Evolutionary conservation across 2,113 vertebrate genomes (phyloP), one percentile per base, ranked within the genome.

Genomic region (Rutilus rutilus): DNA sequence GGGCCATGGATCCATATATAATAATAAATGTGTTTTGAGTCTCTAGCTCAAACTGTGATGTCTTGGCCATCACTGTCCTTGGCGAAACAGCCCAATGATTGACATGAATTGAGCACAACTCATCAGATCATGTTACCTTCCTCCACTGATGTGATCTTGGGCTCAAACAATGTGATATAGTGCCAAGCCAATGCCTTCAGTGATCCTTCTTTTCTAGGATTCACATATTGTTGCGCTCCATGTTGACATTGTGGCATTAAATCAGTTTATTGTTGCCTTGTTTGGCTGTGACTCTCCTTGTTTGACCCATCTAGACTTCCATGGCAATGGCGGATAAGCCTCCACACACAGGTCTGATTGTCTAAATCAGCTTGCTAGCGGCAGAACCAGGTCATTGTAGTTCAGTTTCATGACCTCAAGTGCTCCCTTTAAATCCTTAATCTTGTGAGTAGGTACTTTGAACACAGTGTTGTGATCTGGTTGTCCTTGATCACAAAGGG

Each of bases 341-440:
- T 78, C n/a, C 7, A 21, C 75, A 36, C 75, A 78, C 75, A 36
- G 75, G 52, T 57, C 50, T 78, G 75, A 57, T 57, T 78, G 69
- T 75, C 19, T 30, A 74, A 75, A 60, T 75, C 59, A 60, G 71
- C 54, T 25, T 47, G 23, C 30, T 74, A 84, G 52, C 2, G 5
- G 45, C 33, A 19, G 36, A 45, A 30, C n/a, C 54, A 25, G 74
- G 64, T 65, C 45, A 87, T 23, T 52, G 8, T 33, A 33, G 8
- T 78, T 78, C 75, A 78, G 27, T 78, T 78, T 78, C 17, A 3
- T 78, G 50, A 57, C 75, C 75, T 54, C 47, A 36, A 78, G 75
- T 30, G 36, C 52, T 23, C 27, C 23, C 75, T 57, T 78, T 57
- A 33, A 74, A 57, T 78, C 75, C 27, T 42, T n/a, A 50, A 54